phyloP scores from a whole-genome alignment of 30 jellyfish, hydroid and myxozoan genomes.

The Chironex yamaguchii region DNA sequence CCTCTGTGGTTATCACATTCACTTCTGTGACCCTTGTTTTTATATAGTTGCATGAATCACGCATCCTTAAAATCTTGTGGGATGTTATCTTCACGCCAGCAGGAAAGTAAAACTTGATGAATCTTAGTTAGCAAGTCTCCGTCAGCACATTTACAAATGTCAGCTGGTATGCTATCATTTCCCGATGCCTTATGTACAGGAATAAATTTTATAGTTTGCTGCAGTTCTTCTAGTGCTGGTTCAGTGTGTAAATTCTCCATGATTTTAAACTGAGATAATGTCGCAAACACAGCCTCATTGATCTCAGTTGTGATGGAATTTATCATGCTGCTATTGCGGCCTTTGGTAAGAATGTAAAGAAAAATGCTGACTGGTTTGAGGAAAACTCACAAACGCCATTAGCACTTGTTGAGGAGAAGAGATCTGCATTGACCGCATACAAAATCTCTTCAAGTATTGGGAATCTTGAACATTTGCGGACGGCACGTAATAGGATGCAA shows the following conservation, averaged over 20 bases:
- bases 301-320: background rate
- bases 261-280: background rate
- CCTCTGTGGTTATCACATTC: background rate
- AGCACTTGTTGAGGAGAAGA: no score
- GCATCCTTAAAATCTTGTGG: background rate
- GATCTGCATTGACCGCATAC: no score
- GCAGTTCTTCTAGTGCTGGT: background rate
- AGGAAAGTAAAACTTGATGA: background rate
- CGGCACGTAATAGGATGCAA: no score
- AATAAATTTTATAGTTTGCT: background rate
- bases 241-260: background rate
- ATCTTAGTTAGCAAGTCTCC: background rate
- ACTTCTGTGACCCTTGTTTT: background rate
- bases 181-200: background rate
- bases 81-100: background rate
- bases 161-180: background rate
- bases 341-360: no score
- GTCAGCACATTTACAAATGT: background rate
- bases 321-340: no score
- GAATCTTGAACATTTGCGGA: no score
- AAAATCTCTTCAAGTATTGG: no score
- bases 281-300: background rate
- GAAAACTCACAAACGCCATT: no score
- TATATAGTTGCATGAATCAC: background rate
- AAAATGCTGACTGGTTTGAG: no score